Evolutionary conservation across 2,113 vertebrate species (phyloP), one percentile per base, ranked within the genome.

Genomic region (Ammodytes marinus): DNA sequence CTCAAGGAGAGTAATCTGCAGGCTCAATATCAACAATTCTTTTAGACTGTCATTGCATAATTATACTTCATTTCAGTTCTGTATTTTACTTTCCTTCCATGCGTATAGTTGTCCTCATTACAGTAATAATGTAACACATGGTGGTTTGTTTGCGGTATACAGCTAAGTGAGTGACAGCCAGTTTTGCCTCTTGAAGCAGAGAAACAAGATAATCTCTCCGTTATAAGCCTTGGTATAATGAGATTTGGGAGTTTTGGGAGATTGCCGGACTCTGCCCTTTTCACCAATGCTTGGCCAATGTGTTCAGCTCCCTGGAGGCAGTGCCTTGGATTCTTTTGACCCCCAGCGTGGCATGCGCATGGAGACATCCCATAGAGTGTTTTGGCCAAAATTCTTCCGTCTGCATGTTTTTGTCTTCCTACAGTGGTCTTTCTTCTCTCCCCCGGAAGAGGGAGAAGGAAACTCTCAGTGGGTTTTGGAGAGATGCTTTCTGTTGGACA

Each of bases 181-280:
- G 57, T 57, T 53, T 57, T 63, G 78, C 87, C 71, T 90, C 77
- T 91, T 81, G 37, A 79, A 84, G 59, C 45, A 83, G 60, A 75
- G 71, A 57, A 52, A 87, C 76, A 58, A 79, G 84, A 77, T 90
- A 86, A 91, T 87, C 86, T 86, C 79, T 79, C 76, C 79, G 11
- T 87, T 89, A 76, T 87, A 88, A 92, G 67, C 87, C 70, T 42
- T 58, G 8, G 66, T 86, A 57, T 94, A 94, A 93, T 92, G 82
- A 90, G 92, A 92, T 94, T 93, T 83, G 71, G 58, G 65, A 74
- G 77, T 71, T 87, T 84, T 84, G 84, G 87, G 61, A 74, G 40
- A 12, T 69, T 68, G 84, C 84, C 90, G 86, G 86, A 77, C 74
- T 70, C 75, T 83, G 86, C 69, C 81, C 80, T 83, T 69, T 79